Evolutionary conservation across 2,888 invertebrate genomes (phyloP).

Genomic region (Standfussiana lucernea): DNA sequence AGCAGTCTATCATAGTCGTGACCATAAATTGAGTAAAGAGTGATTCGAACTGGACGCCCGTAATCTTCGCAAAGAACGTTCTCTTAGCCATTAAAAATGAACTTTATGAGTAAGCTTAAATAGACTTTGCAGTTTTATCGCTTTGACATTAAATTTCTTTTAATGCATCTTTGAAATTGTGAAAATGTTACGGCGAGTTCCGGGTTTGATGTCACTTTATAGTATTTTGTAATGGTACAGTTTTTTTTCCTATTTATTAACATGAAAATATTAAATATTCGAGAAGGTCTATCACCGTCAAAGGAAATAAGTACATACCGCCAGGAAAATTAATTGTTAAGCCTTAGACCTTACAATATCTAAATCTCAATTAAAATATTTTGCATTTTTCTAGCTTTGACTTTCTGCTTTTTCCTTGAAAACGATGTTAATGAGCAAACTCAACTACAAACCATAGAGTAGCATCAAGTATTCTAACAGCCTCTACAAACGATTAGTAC

Average conservation of each 20-base stretch:
- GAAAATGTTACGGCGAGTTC: conserved; percentile 13
- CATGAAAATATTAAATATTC: too few species aligned
- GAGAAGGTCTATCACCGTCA: too few species aligned
- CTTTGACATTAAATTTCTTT: conserved; percentile 58
- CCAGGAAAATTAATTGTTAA: too few species aligned
- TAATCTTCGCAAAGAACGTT: conserved; percentile 50
- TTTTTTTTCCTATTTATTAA: background rate
- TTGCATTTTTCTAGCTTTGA: too few species aligned
- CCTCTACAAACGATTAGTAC: conserved; percentile 1
- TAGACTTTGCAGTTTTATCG: conserved; percentile 60
- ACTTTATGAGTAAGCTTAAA: conserved; percentile 61
- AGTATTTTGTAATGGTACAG: background rate
- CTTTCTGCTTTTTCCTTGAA: too few species aligned
- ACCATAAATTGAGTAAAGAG: conserved; percentile 57
- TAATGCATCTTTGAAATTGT: conserved; percentile 39
- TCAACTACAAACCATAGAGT: too few species aligned
- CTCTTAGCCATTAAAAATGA: conserved; percentile 58
- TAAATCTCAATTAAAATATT: too few species aligned
- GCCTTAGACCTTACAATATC: too few species aligned
- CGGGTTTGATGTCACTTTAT: conserved; percentile 11
- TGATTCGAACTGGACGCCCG: conserved; percentile 50
- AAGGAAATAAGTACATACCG: too few species aligned
- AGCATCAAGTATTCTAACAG: background rate
- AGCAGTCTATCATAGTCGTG: conserved; percentile 44
- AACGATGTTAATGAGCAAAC: too few species aligned